phyloP scores from a whole-genome alignment of 2,797 vertebrate genomes.

The Phataginus tricuspis region DNA sequence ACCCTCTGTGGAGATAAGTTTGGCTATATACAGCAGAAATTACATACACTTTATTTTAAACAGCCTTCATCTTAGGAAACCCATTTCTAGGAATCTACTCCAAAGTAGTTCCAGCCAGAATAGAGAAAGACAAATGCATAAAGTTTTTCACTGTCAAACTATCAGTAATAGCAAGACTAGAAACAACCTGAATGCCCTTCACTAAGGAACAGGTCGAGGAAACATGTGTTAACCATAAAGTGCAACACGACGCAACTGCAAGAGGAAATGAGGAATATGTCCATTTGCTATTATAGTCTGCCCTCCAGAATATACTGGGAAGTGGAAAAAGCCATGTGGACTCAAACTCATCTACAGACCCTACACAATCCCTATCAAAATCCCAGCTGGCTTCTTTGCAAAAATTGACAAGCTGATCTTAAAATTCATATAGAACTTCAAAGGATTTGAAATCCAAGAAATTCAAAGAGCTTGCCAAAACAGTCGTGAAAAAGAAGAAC shows the following conservation, averaged over 20 bases:
- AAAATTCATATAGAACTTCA: background rate
- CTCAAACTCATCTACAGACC: background rate
- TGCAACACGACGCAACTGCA: background rate
- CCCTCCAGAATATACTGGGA: background rate
- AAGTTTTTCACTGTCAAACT: background rate
- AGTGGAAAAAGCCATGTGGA: background rate
- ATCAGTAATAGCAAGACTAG: background rate
- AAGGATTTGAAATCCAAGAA: background rate
- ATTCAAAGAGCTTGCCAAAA: background rate
- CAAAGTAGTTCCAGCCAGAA: background rate
- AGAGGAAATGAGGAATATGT: background rate
- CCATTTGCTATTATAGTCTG: background rate
- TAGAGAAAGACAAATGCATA: background rate
- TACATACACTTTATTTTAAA: background rate
- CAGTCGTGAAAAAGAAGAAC: background rate
- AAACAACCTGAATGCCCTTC: background rate
- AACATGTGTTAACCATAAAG: background rate
- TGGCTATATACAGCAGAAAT: background rate
- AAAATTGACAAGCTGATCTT: background rate
- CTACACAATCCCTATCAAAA: background rate
- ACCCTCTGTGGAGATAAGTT: background rate
- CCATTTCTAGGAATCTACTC: background rate
- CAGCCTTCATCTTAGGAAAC: constrained; percentile 1
- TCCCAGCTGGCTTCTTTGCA: background rate
- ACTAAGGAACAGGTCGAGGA: background rate